Evolutionary conservation across 2,797 vertebrate genomes (phyloP).

Genomic region (Pitangus sulphuratus): DNA sequence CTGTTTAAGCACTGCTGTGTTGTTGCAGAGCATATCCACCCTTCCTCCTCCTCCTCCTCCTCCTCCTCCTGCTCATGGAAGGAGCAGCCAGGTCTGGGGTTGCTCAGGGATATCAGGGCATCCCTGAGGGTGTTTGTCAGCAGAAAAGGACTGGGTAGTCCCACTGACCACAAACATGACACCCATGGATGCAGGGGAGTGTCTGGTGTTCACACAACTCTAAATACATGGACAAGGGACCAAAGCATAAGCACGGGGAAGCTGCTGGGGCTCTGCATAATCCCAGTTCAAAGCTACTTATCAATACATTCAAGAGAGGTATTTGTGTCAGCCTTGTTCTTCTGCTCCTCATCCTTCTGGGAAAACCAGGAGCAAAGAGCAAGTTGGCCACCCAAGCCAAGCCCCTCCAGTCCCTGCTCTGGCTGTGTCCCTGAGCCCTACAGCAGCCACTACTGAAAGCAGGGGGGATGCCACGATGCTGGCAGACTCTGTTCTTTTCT

Average conservation of each 20-base stretch:
- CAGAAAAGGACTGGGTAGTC: neutral
- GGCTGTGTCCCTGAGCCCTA: neutral
- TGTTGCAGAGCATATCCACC: neutral
- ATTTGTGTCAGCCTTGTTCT: neutral
- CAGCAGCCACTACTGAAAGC: neutral
- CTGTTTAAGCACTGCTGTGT: neutral
- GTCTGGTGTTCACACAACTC: neutral
- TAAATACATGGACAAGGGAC: neutral
- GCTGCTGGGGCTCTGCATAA: neutral
- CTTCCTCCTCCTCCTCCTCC: neutral
- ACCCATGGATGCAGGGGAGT: accelerated
- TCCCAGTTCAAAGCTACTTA: neutral
- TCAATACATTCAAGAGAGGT: neutral
- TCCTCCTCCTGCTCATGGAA: neutral
- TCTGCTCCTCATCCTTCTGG: neutral
- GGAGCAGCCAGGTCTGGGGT: neutral
- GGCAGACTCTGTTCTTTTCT: neutral
- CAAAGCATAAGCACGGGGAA: neutral
- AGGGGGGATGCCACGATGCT: neutral
- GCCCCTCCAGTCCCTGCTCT: neutral
- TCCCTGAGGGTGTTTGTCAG: neutral
- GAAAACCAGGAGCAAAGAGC: neutral
- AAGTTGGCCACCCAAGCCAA: neutral
- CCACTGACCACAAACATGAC: neutral
- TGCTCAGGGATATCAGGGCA: neutral